These are phyloP conservation scores for Clistopyga incitator DNA, from an alignment of 2,888 invertebrate genomes.

Conservation along the genomic window DNA sequence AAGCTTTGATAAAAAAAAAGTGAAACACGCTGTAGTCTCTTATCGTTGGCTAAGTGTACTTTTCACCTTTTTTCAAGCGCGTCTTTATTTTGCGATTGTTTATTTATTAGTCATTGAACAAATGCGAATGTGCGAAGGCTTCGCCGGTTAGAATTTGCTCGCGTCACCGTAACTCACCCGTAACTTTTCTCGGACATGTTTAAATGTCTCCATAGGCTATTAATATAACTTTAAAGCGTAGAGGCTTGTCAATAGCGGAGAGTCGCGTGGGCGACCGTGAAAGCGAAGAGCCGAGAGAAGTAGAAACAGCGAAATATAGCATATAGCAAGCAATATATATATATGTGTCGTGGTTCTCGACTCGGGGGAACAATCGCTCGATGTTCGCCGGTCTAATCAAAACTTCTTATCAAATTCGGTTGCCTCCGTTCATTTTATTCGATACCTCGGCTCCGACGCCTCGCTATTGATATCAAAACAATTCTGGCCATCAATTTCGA, in stretches of 20 bases:
- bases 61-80: not conserved
- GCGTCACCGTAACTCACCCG: constrained; percentile 30
- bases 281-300: not conserved
- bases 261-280: constrained; percentile 14
- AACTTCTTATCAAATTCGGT: constrained; percentile 60
- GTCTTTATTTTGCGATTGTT: not conserved
- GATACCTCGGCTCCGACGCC: constrained; percentile 10
- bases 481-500: not conserved
- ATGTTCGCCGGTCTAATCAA: constrained; percentile 46
- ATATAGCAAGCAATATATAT: no score
- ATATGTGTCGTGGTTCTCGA: not conserved
- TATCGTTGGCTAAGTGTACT: not conserved
- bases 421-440: constrained; percentile 36
- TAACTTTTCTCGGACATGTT: constrained; percentile 51
- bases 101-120: constrained; percentile 43
- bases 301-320: constrained; percentile 10
- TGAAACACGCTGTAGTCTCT: not conserved
- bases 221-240: constrained; percentile 40
- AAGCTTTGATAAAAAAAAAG: no score
- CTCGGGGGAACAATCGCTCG: not conserved
- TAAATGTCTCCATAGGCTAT: constrained; percentile 41
- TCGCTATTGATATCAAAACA: constrained; percentile 7
- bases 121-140: constrained; percentile 15
- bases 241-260: constrained; percentile 52
- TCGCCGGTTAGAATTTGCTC: constrained; percentile 29